Percentiles rank a stretch among this genome's conserved stretches.
phyloP scores from a whole-genome alignment of 2,113 vertebrate genomes.

The Hiodon alosoides region DNA sequence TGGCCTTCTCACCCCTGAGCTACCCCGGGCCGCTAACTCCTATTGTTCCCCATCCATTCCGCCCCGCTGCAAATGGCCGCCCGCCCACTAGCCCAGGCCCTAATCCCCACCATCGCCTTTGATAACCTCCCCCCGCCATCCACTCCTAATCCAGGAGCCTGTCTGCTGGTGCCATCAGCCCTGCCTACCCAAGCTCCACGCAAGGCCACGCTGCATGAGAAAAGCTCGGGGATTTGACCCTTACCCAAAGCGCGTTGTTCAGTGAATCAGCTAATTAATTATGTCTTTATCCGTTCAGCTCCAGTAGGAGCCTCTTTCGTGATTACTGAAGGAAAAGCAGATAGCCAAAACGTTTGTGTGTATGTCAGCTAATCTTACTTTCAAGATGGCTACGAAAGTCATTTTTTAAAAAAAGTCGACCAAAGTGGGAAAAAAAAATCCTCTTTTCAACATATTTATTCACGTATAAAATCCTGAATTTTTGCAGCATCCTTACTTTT shows the following conservation, averaged over 20 bases:
- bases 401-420: no score
- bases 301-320: background rate
- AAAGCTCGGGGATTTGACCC: slow-evolving; percentile 2
- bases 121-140: slow-evolving; percentile 30
- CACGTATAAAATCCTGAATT: no score
- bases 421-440: no score
- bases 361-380: background rate
- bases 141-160: slow-evolving; percentile 34
- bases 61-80: slow-evolving; percentile 17
- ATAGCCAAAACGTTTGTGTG: background rate
- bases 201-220: slow-evolving; percentile 17
- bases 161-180: slow-evolving; percentile 40
- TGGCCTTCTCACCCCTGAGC: slow-evolving; percentile 37
- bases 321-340: background rate
- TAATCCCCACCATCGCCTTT: slow-evolving; percentile 31
- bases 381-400: no score
- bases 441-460: no score
- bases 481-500: no score
- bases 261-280: slow-evolving; percentile 30
- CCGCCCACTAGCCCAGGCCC: slow-evolving; percentile 20
- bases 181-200: slow-evolving; percentile 31
- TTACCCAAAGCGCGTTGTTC: slow-evolving; percentile 15
- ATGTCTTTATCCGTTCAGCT: slow-evolving; percentile 12
- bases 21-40: background rate
- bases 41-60: slow-evolving; percentile 19